phyloP scores from a whole-genome alignment of 2,888 invertebrate genomes.

The Cecidostiba fungosa region DNA sequence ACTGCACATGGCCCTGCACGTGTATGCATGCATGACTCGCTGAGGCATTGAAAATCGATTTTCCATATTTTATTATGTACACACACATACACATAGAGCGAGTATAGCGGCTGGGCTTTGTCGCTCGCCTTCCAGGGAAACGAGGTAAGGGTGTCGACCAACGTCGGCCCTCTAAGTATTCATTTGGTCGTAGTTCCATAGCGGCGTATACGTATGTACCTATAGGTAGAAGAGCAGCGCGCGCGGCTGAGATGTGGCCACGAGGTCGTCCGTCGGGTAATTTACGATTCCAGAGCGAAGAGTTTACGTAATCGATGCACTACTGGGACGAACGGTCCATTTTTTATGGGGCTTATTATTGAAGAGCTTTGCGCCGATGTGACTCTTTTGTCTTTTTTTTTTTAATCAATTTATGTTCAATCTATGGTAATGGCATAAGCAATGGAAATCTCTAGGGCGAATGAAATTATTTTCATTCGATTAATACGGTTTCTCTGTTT shows the following conservation, averaged over 20 bases:
- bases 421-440: background rate
- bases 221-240: background rate
- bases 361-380: background rate
- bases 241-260: constrained; percentile 1
- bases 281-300: constrained; percentile 42
- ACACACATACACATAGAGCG: background rate
- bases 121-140: constrained; percentile 7
- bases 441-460: background rate
- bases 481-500: background rate
- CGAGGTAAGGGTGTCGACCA: constrained; percentile 48
- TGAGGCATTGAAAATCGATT: constrained; percentile 57
- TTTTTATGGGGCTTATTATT: constrained; percentile 29
- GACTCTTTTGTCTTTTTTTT: background rate
- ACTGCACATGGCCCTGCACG: background rate
- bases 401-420: constrained; percentile 12
- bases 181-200: constrained; percentile 11
- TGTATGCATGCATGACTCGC: background rate
- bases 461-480: background rate
- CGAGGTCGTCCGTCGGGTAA: background rate
- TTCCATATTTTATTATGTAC: constrained; percentile 56
- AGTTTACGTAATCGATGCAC: constrained; percentile 47
- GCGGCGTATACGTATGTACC: background rate
- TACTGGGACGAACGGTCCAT: constrained; percentile 22
- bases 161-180: background rate
- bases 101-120: background rate